phyloP scores from a whole-genome alignment of 2,113 vertebrate genomes.

The Dipodomys spectabilis region DNA sequence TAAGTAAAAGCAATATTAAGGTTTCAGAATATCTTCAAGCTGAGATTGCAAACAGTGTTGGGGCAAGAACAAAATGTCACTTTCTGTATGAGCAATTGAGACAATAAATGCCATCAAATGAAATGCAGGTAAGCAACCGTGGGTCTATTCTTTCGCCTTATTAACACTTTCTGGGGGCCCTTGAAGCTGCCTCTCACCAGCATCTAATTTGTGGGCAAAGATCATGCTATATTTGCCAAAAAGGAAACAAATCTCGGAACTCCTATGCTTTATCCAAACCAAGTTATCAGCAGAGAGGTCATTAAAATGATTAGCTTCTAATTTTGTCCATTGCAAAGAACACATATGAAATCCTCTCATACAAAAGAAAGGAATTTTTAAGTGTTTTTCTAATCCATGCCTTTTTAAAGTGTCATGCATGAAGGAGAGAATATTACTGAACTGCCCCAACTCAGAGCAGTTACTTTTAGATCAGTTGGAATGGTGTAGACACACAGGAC shows the following conservation, averaged over 20 bases:
- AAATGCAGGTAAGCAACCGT: neutral
- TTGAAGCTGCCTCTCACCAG: neutral
- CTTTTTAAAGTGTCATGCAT: neutral
- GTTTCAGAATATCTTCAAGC: constrained; percentile 21
- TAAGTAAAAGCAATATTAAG: constrained; percentile 22
- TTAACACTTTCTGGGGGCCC: neutral
- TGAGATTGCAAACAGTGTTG: neutral
- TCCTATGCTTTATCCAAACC: neutral
- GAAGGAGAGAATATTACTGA: neutral
- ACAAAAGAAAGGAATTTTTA: neutral
- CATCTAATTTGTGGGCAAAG: neutral
- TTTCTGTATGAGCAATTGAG: neutral
- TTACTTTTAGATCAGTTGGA: neutral
- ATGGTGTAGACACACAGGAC: neutral
- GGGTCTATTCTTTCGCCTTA: neutral
- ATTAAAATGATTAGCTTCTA: neutral
- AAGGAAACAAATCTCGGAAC: neutral
- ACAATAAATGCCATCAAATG: constrained; percentile 2
- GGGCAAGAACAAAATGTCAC: neutral
- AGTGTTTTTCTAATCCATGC: neutral
- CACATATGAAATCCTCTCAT: neutral
- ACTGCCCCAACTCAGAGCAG: neutral
- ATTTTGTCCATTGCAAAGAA: neutral
- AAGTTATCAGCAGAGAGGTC: neutral
- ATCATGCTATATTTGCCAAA: neutral